These are phyloP conservation scores for Ammodytes marinus DNA, from an alignment of 2,113 vertebrate species.

Conservation along the genomic window DNA sequence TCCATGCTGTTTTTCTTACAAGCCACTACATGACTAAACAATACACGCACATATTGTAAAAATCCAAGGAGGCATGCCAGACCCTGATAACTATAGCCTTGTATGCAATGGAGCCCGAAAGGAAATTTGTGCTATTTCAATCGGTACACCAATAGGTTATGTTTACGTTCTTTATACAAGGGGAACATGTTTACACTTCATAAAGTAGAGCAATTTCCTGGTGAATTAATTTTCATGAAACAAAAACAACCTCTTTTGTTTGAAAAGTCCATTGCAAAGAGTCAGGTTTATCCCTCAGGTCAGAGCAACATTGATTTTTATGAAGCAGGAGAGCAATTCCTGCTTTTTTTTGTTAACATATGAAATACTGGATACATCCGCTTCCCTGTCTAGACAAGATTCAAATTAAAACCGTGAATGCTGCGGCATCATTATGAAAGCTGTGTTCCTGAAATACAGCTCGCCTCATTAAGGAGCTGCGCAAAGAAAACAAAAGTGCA, in stretches of 20 bases:
- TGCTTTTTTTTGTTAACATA: constrained; percentile 23
- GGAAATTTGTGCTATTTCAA: constrained; percentile 10
- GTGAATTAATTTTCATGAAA: constrained; percentile 47
- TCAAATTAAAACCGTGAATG: constrained; percentile 19
- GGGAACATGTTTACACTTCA: constrained; percentile 25
- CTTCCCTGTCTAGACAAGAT: constrained; percentile 39
- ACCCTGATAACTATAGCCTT: constrained; percentile 23
- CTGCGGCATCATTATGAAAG: constrained; percentile 25
- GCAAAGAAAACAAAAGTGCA: neutral
- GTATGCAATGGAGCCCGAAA: constrained; percentile 8
- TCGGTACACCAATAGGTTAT: constrained; percentile 4
- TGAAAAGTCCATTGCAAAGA: constrained; percentile 18
- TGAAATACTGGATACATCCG: neutral
- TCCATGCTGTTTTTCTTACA: constrained; percentile 74
- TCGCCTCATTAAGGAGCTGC: constrained; percentile 28
- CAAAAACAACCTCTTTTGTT: constrained; percentile 15
- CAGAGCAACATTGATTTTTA: constrained; percentile 56
- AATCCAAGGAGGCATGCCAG: constrained; percentile 45
- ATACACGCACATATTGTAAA: constrained; percentile 53
- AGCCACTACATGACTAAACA: constrained; percentile 71
- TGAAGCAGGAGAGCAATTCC: constrained; percentile 27
- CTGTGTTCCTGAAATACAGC: neutral
- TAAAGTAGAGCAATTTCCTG: constrained; percentile 43
- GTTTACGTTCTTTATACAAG: constrained; percentile 33
- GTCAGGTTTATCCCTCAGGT: constrained; percentile 66